Percentiles rank a stretch among this genome's conserved stretches.
These are phyloP conservation scores for Plectrocnemia conspersa DNA, from an alignment of 1,140 invertebrate genomes.

Conservation along the genomic window DNA sequence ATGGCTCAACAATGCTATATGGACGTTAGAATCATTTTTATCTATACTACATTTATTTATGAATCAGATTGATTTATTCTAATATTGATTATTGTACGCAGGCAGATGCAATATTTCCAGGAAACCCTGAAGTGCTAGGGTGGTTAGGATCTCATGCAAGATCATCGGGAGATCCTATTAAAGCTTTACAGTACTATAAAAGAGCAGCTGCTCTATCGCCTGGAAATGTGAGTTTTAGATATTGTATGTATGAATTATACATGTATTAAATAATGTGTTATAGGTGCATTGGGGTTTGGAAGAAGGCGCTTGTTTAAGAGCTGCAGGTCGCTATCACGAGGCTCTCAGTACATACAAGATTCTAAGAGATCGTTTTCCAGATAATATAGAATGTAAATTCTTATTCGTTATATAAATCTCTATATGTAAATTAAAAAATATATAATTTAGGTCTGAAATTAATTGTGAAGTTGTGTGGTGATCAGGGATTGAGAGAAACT, in stretches of 20 bases:
- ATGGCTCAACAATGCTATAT: constrained; percentile 48
- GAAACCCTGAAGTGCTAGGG: constrained; percentile 40
- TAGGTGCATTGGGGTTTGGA: constrained; percentile 49
- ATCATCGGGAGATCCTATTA: constrained; percentile 35
- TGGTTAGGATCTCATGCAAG: constrained; percentile 45
- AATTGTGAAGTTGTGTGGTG: constrained; percentile 49
- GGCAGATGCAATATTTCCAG: constrained; percentile 49
- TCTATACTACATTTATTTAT: background rate
- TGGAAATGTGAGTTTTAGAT: constrained; percentile 37
- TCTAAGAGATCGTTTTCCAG: constrained; percentile 45
- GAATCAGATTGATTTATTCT: background rate
- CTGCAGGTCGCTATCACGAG: constrained; percentile 47
- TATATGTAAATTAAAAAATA: background rate
- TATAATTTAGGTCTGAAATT: constrained; percentile 44
- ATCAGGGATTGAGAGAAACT: constrained; percentile 47
- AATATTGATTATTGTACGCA: constrained; percentile 24
- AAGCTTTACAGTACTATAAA: constrained; percentile 44
- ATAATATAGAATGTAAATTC: constrained; percentile 47
- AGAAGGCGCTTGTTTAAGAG: constrained; percentile 46
- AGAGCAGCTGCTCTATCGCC: constrained; percentile 45
- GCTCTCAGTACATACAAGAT: constrained; percentile 46
- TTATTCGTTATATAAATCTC: background rate
- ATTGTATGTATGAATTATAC: background rate
- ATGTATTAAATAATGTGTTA: constrained; percentile 1
- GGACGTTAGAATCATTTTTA: constrained; percentile 39